phyloP scores from a whole-genome alignment of 2,113 vertebrate genomes.

The Machaerirhynchus nigripectus region DNA sequence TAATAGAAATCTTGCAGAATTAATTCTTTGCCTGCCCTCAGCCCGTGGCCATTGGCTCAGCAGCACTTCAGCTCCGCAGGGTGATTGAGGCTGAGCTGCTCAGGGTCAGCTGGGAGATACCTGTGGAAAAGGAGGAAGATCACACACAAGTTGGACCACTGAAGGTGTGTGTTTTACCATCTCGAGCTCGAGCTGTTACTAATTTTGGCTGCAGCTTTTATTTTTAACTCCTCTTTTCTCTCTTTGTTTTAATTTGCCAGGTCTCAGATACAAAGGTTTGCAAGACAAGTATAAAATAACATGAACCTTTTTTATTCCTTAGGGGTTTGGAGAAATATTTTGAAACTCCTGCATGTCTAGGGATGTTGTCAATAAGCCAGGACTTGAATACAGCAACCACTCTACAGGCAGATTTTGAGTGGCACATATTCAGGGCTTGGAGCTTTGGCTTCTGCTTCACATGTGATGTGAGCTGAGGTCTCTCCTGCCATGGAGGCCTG shows the following conservation, averaged over 20 bases:
- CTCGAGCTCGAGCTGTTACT: background rate
- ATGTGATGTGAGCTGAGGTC: background rate
- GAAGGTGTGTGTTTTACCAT: constrained; percentile 70
- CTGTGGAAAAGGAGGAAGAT: constrained; percentile 70
- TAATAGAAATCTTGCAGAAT: background rate
- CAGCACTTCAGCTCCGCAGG: constrained; percentile 71
- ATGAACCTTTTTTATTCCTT: background rate
- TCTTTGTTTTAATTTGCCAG: background rate
- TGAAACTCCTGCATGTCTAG: background rate
- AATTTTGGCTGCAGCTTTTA: background rate
- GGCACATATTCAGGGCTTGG: background rate
- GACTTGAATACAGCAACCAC: background rate
- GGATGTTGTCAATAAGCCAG: background rate
- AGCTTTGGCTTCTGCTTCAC: background rate
- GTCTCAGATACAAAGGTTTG: background rate
- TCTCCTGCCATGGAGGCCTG: background rate
- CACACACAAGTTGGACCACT: constrained; percentile 77
- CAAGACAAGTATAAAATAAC: background rate
- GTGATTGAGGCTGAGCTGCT: constrained; percentile 79
- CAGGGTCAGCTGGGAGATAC: constrained; percentile 70
- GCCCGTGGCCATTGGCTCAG: constrained; percentile 80
- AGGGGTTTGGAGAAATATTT: background rate
- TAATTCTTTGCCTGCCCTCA: constrained; percentile 54
- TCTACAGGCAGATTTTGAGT: background rate
- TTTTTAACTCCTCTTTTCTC: background rate